These are phyloP conservation scores for Allolobophora icterica DNA, from an alignment of 2,888 invertebrate genomes.

Conservation along the genomic window DNA sequence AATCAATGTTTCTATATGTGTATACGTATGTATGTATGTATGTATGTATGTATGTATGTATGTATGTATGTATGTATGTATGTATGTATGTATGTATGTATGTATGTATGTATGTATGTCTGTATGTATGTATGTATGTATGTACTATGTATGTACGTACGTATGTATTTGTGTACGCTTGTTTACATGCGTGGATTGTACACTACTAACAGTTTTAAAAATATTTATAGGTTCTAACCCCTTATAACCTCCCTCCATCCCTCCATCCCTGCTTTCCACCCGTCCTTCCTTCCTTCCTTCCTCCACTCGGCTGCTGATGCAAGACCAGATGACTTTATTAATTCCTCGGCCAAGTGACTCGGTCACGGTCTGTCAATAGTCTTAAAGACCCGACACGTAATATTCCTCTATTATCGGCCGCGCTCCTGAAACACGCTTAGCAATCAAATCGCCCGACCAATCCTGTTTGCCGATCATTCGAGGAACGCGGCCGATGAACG, in stretches of 20 bases:
- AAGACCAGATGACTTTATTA: slow-evolving; percentile 24
- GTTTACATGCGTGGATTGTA: not conserved
- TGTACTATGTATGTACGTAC: not conserved
- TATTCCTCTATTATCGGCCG: slow-evolving; percentile 32
- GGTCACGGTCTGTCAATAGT: slow-evolving; percentile 29
- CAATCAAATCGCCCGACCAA: slow-evolving; percentile 26
- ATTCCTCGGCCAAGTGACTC: slow-evolving; percentile 6
- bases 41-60: too few relatives aligned
- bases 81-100: too few relatives aligned
- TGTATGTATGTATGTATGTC: too few relatives aligned
- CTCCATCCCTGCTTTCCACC: not conserved
- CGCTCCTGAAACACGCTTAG: slow-evolving; percentile 13
- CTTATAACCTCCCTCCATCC: not conserved
- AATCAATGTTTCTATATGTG: too few relatives aligned
- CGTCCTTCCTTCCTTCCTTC: not conserved
- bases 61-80: too few relatives aligned
- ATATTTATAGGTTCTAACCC: not conserved
- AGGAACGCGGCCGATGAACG: not conserved
- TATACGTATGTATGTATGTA: not conserved
- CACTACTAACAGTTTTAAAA: not conserved
- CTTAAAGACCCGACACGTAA: slow-evolving; percentile 35
- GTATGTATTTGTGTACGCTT: not conserved
- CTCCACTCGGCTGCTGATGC: not conserved
- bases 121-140: too few relatives aligned
- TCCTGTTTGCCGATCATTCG: slow-evolving; percentile 27